Base-by-base conservation (phyloP, 2,888 invertebrate species). In the Ganaspis brasiliensis region DNA sequence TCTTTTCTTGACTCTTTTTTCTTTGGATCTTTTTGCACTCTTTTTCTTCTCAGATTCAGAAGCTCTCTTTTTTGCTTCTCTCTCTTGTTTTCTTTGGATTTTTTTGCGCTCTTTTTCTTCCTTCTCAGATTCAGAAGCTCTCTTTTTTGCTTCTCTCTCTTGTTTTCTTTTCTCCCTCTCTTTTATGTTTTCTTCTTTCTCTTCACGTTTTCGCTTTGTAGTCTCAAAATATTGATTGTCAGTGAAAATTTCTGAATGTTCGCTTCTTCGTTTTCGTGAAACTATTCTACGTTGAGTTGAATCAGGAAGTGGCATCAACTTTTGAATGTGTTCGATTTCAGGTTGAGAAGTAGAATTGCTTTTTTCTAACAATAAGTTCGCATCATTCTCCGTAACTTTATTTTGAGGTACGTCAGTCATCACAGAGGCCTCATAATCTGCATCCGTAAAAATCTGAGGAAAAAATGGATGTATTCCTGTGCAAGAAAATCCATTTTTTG, bases 401-500 rank as follows among this genome's bases (percentile, higher is more conserved):
- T 63, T 63, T 6, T 9, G 14, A 37, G 26, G 9, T 37, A 14
- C 40, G 24, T 31, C 14, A n/a, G n/a, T n/a, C 21, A 59, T 21
- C 14, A 19, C 14, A 8, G 59, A 59, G 6, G 59, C 21, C 14
- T 19, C 21, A 45, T 52, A 74, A 40, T 74, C 74, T 12, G 9
- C 10, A 9, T 74, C 55, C 12, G 37, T 24, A 24, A 74, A 67
- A 16, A 56, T 26, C 21, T n/a, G n/a, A n/a, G n/a, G n/a, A n/a
- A n/a, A n/a, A n/a, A n/a, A n/a, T n/a, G n/a, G n/a, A n/a, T n/a
- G 56, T 3, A 74, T 70, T 37, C 75, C 75, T 16, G 71, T 75
- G n/a, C 70, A 59, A 21, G 35, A 8, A 40, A 75, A 75, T 12
- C 21, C 75, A 31, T 35, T 55, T 75, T 45, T 1, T n/a, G 75